These are phyloP conservation scores for Phengaris arion DNA, from an alignment of 2,888 invertebrate species.

Conservation along the genomic window DNA sequence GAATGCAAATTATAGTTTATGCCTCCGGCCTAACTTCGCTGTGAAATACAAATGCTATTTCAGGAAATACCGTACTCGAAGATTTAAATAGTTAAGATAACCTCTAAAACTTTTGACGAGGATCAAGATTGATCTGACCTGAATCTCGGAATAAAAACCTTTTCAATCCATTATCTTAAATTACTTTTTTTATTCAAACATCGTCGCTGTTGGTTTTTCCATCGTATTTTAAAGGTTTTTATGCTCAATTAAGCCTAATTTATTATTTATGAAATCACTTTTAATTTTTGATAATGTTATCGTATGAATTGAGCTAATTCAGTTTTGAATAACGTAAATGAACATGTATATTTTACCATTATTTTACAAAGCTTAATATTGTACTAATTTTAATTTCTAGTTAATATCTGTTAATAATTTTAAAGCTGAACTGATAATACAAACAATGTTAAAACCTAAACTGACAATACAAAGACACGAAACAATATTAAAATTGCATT, in stretches of 20 bases:
- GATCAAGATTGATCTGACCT: conserved; percentile 16
- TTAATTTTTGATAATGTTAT: conserved; percentile 9
- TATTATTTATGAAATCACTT: not conserved
- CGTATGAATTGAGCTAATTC: not conserved
- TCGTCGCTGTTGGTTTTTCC: not conserved
- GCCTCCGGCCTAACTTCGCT: not conserved
- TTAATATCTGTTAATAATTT: too few species aligned
- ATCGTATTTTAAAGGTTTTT: not conserved
- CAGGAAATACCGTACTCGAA: not conserved
- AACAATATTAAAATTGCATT: too few species aligned
- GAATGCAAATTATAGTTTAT: not conserved
- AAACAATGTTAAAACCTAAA: too few species aligned
- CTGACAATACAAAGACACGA: too few species aligned
- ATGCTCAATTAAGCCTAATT: conserved; percentile 4
- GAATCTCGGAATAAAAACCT: conserved; percentile 1
- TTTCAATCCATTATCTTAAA: conserved; percentile 9
- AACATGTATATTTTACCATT: not conserved
- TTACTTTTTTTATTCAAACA: conserved; percentile 8
- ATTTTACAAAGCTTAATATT: not conserved
- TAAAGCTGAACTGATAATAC: too few species aligned
- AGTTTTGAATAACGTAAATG: not conserved
- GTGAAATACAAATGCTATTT: conserved; percentile 1
- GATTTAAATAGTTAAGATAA: not conserved
- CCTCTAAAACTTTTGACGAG: conserved; percentile 14
- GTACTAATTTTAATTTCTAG: too few species aligned